phyloP scores from a whole-genome alignment of 92 coral and sea anemone genomes.

The Phenganax stokvisi region DNA sequence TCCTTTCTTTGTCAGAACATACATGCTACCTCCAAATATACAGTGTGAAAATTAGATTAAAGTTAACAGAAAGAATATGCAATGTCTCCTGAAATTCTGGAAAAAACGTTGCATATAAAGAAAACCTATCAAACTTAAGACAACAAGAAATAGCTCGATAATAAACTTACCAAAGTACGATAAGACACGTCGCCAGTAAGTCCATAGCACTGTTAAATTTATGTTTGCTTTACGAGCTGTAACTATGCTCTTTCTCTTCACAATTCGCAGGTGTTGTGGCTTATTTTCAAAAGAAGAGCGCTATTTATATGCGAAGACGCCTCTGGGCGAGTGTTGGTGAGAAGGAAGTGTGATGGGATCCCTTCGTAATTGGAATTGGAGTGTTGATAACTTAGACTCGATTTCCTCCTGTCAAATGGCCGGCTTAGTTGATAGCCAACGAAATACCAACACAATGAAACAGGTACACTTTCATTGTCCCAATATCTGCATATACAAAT shows the following conservation, averaged over 20 bases:
- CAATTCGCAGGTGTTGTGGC: background rate
- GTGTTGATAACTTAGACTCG: constrained; percentile 10
- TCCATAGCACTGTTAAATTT: too few species aligned
- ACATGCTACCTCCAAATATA: too few species aligned
- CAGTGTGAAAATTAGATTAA: too few species aligned
- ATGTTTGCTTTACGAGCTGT: too few species aligned
- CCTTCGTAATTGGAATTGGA: constrained; percentile 24
- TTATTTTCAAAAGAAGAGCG: background rate
- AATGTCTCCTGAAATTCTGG: too few species aligned
- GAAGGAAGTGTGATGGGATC: constrained; percentile 36
- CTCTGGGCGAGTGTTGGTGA: constrained; percentile 32
- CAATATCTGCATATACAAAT: background rate
- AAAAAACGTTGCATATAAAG: too few species aligned
- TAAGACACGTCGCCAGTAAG: too few species aligned
- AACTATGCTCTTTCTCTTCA: background rate
- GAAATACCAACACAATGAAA: background rate
- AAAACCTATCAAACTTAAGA: too few species aligned
- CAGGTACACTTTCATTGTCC: background rate
- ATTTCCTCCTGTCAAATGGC: constrained; percentile 5
- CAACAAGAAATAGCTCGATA: too few species aligned
- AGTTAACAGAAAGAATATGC: too few species aligned
- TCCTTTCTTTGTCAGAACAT: too few species aligned
- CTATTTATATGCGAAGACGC: constrained; percentile 15
- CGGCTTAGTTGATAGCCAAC: background rate
- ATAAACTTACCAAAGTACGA: too few species aligned